Evolutionary conservation across 2,888 invertebrate genomes (phyloP), one percentile per base, ranked within the genome.

Genomic region (Petrolisthes cinctipes): DNA sequence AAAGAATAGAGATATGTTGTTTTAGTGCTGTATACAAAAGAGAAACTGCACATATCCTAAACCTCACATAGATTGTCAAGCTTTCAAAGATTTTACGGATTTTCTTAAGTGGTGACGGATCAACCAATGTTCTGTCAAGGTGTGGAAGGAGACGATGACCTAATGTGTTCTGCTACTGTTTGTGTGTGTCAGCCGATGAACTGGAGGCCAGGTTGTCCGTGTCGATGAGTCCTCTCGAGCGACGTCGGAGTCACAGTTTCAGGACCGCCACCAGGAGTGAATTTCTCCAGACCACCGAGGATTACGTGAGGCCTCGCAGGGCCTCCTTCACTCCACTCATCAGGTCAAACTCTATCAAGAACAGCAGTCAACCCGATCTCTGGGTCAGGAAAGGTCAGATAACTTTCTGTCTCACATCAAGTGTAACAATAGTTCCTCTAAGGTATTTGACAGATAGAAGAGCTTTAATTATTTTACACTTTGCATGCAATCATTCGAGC

Each of bases 271-370:
- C 88, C 76, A 57, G 88, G 76, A 53, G 68, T 78, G 88, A 88
- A 78, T 85, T 85, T 71, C 83, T 80, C 37, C n/a, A 66, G 66
- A 66, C 56, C 54, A 81, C 61, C 51, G 88, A 85, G 14, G 88
- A 88, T 5, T 66, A 68, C 54, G 75, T 76, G 51, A 81, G 85
- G 71, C 85, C 68, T 54, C 61, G 88, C 14, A 37, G 87, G 23
- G 87, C 87, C 68, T 83, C 87, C 68, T 83, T 84, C 83, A 78
- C 66, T 61, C 82, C 83, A 54, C 83, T 87, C 87, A 80, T 68
- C 75, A 85, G 85, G 85, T 88, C 88, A 54, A 85, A 85, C 75
- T 88, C 85, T 51, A 82, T 85, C 85, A 88, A 88, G 88, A 76
- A 68, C 75, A 76, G 37, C 54, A 80, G 53, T 66, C 80, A 75